These are phyloP conservation scores for Rhopalosiphum maidis DNA, from an alignment of 1,140 invertebrate species.

Conservation along the genomic window DNA sequence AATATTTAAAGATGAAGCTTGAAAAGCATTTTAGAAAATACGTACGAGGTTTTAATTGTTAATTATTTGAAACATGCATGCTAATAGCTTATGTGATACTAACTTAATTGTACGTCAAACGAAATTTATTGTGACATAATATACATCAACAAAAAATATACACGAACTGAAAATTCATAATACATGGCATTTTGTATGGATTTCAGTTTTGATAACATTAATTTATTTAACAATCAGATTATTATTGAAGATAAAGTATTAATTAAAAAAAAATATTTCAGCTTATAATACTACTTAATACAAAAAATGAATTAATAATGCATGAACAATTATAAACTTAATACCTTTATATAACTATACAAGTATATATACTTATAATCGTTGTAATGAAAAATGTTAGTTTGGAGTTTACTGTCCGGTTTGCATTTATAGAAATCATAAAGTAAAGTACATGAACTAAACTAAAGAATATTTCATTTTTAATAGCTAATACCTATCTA, in stretches of 20 bases:
- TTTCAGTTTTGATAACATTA: constrained; percentile 40
- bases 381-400: not conserved
- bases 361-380: not conserved
- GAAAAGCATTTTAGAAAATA: not conserved
- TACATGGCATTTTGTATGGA: constrained; percentile 45
- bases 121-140: not conserved
- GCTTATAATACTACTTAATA: not conserved
- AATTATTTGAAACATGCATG: not conserved
- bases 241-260: not conserved
- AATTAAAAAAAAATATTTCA: not conserved
- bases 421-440: too few relatives aligned
- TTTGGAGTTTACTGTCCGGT: too few relatives aligned
- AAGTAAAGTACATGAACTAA: not conserved
- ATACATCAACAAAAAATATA: not conserved
- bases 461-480: not conserved
- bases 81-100: not conserved
- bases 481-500: not conserved
- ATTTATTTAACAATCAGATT: not conserved
- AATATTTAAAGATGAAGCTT: not conserved
- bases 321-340: not conserved
- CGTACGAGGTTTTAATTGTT: not conserved
- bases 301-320: not conserved
- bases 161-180: constrained; percentile 50
- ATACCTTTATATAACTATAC: not conserved
- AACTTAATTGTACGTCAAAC: not conserved